phyloP scores from a whole-genome alignment of 2,113 vertebrate genomes.

The Rattus norvegicus region DNA sequence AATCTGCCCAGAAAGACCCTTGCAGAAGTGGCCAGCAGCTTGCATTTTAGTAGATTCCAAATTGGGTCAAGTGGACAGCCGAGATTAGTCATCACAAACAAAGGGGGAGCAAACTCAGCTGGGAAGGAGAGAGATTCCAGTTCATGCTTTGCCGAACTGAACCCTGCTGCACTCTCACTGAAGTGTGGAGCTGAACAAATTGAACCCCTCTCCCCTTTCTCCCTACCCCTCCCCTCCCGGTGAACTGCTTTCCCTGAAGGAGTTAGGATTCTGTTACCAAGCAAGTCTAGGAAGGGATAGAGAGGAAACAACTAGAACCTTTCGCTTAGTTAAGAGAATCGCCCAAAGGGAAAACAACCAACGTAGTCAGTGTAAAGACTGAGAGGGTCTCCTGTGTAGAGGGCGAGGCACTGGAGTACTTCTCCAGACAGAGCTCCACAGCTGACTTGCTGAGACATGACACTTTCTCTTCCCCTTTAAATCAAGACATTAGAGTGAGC shows the following conservation, averaged over 20 bases:
- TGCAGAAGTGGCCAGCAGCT: neutral
- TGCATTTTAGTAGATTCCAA: neutral
- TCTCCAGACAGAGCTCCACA: neutral
- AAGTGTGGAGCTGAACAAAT: neutral
- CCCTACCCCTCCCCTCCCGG: too few species aligned
- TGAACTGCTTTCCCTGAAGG: constrained; percentile 17
- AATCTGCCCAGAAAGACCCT: neutral
- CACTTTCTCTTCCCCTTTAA: constrained; percentile 37
- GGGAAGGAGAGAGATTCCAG: neutral
- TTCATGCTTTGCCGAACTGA: neutral
- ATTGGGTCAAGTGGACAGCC: neutral
- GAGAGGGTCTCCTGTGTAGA: neutral
- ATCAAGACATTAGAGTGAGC: neutral
- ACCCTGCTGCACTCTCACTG: neutral
- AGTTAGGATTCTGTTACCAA: constrained; percentile 52
- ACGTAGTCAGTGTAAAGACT: neutral
- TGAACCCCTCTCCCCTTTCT: neutral
- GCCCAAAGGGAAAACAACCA: constrained; percentile 38
- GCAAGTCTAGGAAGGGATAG: neutral
- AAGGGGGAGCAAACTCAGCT: neutral
- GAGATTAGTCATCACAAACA: neutral
- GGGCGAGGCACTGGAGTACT: neutral
- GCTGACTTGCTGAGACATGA: neutral
- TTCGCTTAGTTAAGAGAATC: neutral
- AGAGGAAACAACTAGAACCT: neutral